These are phyloP conservation scores for Tragulus kanchil DNA, from an alignment of 2,113 vertebrate genomes.

Conservation along the genomic window DNA sequence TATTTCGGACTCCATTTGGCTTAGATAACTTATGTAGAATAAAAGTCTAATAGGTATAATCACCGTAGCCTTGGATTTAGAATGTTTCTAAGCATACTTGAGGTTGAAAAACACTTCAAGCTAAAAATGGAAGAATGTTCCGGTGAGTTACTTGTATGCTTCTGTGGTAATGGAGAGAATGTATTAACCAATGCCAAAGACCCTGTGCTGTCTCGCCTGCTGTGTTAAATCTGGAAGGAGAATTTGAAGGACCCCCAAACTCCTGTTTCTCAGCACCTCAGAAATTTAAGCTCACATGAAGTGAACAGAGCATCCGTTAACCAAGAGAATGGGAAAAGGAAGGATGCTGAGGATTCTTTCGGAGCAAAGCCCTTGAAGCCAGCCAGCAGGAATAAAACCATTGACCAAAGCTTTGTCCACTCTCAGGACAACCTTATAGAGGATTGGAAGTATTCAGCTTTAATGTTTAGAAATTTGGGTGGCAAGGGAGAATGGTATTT, in stretches of 20 bases:
- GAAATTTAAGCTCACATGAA: constrained; percentile 63
- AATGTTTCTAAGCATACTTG: constrained; percentile 58
- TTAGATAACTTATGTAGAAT: constrained; percentile 63
- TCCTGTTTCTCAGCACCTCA: constrained; percentile 27
- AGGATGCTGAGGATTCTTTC: not conserved
- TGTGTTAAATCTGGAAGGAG: constrained; percentile 26
- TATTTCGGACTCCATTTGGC: constrained; percentile 70
- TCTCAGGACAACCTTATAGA: constrained; percentile 46
- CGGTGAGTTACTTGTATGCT: constrained; percentile 62
- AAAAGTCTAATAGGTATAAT: constrained; percentile 69
- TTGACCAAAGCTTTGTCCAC: constrained; percentile 41
- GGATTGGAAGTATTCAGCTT: not conserved
- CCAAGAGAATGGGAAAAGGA: constrained; percentile 37
- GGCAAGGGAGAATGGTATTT: not conserved
- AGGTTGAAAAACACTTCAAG: constrained; percentile 68
- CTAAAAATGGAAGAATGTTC: constrained; percentile 65
- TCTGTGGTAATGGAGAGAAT: constrained; percentile 62
- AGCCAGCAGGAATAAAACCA: constrained; percentile 22
- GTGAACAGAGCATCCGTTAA: constrained; percentile 42
- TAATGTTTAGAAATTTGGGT: constrained; percentile 45
- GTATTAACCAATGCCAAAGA: constrained; percentile 36
- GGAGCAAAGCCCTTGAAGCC: not conserved
- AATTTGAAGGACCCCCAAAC: not conserved
- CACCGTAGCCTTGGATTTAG: constrained; percentile 43
- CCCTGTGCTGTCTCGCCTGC: not conserved